Conservation (phyloP, 2,797 vertebrate genomes). For the Gephyroberyx darwinii region DNA sequence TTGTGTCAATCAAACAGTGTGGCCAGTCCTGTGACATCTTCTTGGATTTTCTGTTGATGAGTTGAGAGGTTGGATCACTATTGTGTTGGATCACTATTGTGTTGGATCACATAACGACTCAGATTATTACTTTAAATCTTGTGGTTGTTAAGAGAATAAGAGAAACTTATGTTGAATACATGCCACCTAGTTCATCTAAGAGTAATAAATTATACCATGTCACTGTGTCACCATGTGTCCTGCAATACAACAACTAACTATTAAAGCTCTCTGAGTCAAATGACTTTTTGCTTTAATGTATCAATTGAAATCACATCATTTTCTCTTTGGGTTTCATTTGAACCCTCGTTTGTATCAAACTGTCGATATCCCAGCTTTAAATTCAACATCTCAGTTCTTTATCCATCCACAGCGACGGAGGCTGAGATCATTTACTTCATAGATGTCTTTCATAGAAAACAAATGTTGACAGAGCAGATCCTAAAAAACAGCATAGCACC, state of each 20-base stretch:
- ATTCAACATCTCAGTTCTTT: background rate
- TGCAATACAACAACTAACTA: slow-evolving; percentile 20
- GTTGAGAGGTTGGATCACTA: too few species aligned
- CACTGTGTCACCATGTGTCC: background rate
- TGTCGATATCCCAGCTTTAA: background rate
- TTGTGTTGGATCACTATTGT: background rate
- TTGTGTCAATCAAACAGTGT: too few species aligned
- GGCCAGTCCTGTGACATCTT: too few species aligned
- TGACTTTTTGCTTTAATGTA: slow-evolving; percentile 3
- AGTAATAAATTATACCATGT: too few species aligned
- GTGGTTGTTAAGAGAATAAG: background rate
- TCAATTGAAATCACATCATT: background rate
- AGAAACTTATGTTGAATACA: background rate
- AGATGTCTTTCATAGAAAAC: slow-evolving; percentile 27
- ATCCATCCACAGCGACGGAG: background rate
- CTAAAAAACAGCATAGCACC: slow-evolving; percentile 6
- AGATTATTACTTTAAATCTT: background rate
- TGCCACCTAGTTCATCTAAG: too few species aligned
- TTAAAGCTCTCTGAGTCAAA: slow-evolving; percentile 20
- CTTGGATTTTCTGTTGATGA: too few species aligned
- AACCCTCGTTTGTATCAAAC: background rate
- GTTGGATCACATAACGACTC: background rate
- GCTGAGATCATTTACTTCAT: background rate
- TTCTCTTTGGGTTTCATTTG: background rate
- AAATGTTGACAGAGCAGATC: slow-evolving; percentile 39